Evolutionary conservation across 2,888 invertebrate genomes (phyloP), one percentile per base, ranked within the genome.

Genomic region (Xanthorhoe designata): DNA sequence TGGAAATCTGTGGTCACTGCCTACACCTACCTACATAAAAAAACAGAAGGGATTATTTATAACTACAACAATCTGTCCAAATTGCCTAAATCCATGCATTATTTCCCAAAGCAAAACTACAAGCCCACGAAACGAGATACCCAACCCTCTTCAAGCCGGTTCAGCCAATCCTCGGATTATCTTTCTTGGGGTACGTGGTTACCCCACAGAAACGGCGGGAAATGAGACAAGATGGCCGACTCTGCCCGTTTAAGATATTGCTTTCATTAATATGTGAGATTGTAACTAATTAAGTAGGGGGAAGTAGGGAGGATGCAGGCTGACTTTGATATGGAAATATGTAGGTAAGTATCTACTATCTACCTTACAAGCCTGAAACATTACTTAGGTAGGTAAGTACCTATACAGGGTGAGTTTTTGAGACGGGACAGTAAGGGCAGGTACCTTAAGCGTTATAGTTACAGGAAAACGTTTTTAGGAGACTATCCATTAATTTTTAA

Each of bases 191-290:
- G 78, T 73, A 64, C 65, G 71, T 73, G 73, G 73, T 74, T 76
- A 74, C 82, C 78, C 81, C 66, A 76, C 69, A 58, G 71, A 77
- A 76, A 80, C 77, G 77, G 83, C 82, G 83, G 83, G 85, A 85
- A 87, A 85, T 79, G 79, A 84, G 76, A 81, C 89, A 89, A 89
- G 80, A 89, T 89, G 89, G 89, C 89, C 78, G 88, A 78, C 78
- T 71, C 72, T 61, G 67, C 75, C 76, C 79, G 71, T 78, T 79
- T 78, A 76, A 79, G 79, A 76, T 81, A 83, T 80, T 80, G 73
- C 80, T 80, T 80, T 77, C 77, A 81, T 80, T 81, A 79, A 56
- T 71, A 71, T 66, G 61, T 77, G 78, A 77, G 76, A 70, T 47
- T 15, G 47, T 73, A 72, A 75, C 76, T 72, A 70, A 74, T 73